Evolutionary conservation across 1,140 invertebrate genomes (phyloP).

Genomic region (Brachionus plicatilis): DNA sequence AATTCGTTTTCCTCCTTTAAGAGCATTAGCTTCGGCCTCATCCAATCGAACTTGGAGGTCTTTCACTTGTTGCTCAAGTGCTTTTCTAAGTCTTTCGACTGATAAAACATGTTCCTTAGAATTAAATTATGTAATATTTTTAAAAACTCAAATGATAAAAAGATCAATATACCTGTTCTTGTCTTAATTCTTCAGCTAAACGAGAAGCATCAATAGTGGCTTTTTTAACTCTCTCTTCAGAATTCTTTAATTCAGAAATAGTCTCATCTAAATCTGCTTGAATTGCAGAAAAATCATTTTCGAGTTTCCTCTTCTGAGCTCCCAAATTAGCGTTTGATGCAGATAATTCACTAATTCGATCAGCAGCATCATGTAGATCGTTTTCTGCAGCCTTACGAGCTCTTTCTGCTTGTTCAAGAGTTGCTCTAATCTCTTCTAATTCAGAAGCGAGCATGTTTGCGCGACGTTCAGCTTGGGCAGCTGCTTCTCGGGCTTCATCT

Average conservation of each 20-base stretch:
- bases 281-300: constrained; percentile 89
- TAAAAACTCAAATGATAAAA: no score
- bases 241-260: constrained; percentile 77
- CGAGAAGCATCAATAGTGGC: constrained; percentile 84
- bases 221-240: constrained; percentile 86
- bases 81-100: constrained; percentile 95
- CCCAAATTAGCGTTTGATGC: constrained; percentile 84
- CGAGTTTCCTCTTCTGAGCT: constrained; percentile 94
- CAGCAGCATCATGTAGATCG: constrained; percentile 90
- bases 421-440: constrained; percentile 87
- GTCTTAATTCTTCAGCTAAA: constrained; percentile 91
- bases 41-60: constrained; percentile 92
- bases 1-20: constrained; percentile 90
- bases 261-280: constrained; percentile 62
- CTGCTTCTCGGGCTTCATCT: constrained; percentile 90
- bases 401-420: constrained; percentile 85
- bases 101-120: constrained; percentile 76
- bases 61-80: constrained; percentile 92
- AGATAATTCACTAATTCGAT: constrained; percentile 88
- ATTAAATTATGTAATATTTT: neutral
- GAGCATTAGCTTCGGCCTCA: constrained; percentile 88
- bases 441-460: constrained; percentile 90
- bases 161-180: constrained; percentile 70
- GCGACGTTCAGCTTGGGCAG: constrained; percentile 88
- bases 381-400: constrained; percentile 90